Conservation (phyloP, 2,888 invertebrate genomes). For the Polyploca ridens region DNA sequence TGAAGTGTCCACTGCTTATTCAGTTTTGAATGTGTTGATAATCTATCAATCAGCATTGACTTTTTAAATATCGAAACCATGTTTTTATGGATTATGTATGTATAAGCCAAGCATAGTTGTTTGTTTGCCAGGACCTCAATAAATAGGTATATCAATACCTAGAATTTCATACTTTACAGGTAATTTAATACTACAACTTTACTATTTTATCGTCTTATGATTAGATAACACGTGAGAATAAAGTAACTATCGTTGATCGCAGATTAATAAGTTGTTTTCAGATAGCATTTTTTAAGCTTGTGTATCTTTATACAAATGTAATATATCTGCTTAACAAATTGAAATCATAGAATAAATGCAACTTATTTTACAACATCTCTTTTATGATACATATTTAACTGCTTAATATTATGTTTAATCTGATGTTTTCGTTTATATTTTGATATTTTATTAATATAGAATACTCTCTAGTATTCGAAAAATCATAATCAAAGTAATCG, state of each 20-base stretch:
- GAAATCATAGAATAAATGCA: neutral
- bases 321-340: no score
- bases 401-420: neutral
- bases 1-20: neutral
- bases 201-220: neutral
- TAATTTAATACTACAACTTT: neutral
- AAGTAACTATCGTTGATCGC: neutral
- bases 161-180: neutral
- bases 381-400: no score
- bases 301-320: no score
- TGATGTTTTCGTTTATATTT: neutral
- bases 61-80: neutral
- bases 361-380: neutral
- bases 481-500: no score
- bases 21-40: neutral
- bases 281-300: no score
- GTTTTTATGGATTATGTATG: neutral
- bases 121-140: neutral
- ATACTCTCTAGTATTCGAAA: neutral
- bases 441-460: neutral
- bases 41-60: neutral
- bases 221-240: neutral
- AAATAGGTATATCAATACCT: neutral
- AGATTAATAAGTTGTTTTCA: no score
- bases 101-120: neutral